These are phyloP conservation scores for Silurus glanis DNA, from an alignment of 2,113 vertebrate species.

Conservation along the genomic window DNA sequence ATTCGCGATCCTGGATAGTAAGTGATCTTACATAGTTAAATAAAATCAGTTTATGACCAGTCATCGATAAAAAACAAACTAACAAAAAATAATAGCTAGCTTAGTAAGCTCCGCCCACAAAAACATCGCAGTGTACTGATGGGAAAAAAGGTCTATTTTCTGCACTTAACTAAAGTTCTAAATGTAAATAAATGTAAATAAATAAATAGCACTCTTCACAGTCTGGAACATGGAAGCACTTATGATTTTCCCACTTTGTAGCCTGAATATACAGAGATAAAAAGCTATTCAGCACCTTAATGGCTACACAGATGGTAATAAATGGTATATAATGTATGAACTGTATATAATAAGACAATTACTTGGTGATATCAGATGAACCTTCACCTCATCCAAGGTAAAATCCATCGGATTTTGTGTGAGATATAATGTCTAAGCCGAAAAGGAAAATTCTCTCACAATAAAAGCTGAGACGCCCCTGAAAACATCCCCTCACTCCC, in stretches of 20 bases:
- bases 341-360: not conserved
- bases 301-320: not conserved
- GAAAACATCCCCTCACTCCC: slow-evolving; percentile 60
- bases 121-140: too few species aligned
- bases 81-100: too few species aligned
- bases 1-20: too few species aligned
- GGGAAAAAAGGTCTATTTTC: too few species aligned
- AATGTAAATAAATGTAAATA: not conserved
- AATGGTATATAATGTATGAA: too few species aligned
- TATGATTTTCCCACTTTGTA: not conserved
- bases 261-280: not conserved
- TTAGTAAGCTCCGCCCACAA: too few species aligned
- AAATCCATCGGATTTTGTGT: slow-evolving; percentile 29
- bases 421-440: slow-evolving; percentile 62
- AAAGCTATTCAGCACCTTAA: not conserved
- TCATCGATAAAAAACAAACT: too few species aligned
- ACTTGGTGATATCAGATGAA: slow-evolving; percentile 58
- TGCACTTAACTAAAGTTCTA: too few species aligned
- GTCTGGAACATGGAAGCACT: not conserved
- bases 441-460: slow-evolving; percentile 44
- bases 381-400: slow-evolving; percentile 52
- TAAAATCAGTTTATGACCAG: too few species aligned
- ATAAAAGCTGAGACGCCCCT: slow-evolving; percentile 60
- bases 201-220: not conserved
- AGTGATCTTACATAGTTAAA: too few species aligned